These are phyloP conservation scores for Trachelus troglodyta DNA, from an alignment of 2,888 invertebrate genomes.

Conservation along the genomic window DNA sequence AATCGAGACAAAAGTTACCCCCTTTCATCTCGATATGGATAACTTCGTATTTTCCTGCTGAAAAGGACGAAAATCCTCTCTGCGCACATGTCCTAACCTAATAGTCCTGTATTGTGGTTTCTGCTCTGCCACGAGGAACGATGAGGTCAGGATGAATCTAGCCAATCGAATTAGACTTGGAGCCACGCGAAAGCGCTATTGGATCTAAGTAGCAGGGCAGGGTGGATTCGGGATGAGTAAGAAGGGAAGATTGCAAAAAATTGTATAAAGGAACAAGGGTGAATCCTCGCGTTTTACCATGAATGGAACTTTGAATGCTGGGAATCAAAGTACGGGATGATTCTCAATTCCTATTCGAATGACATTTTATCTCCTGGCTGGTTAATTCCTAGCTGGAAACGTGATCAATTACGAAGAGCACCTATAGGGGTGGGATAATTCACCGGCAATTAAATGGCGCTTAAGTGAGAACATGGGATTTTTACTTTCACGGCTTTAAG, in stretches of 20 bases:
- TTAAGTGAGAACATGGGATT: not conserved
- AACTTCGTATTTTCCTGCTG: not conserved
- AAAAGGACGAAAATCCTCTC: not conserved
- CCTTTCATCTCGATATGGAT: not conserved
- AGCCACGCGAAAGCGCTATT: not conserved
- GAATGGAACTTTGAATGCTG: not conserved
- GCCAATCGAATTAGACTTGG: not conserved
- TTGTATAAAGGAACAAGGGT: not conserved
- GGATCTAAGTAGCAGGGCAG: not conserved
- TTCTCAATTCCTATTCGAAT: not conserved
- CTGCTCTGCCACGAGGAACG: not conserved
- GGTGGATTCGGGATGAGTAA: not conserved
- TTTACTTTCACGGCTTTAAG: not conserved
- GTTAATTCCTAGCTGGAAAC: not conserved
- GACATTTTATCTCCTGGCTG: not conserved
- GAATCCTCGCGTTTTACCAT: not conserved
- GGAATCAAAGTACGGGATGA: not conserved
- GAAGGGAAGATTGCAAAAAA: not conserved
- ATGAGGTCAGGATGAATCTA: not conserved
- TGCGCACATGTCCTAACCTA: not conserved
- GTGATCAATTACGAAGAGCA: not conserved
- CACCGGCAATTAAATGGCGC: not conserved
- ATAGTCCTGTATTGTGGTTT: not conserved
- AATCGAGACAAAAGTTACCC: not conserved
- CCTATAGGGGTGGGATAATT: not conserved